phyloP scores from a whole-genome alignment of 2,888 invertebrate genomes.

The Andrena dorsata region DNA sequence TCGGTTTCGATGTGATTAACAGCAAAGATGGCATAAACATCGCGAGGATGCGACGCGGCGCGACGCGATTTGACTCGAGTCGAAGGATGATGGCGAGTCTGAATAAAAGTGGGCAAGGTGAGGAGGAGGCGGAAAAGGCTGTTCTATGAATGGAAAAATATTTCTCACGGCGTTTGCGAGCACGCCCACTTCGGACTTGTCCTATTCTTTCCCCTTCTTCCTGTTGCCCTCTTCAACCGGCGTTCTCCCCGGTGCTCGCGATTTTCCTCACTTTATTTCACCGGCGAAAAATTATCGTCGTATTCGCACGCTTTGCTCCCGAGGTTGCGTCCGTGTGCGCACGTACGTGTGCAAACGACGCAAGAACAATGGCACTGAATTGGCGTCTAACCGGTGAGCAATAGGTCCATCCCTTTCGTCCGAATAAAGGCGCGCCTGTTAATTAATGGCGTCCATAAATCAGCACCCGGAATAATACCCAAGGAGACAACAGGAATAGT shows the following conservation, averaged over 20 bases:
- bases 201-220: constrained; percentile 65
- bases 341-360: constrained; percentile 84
- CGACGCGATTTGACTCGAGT: constrained; percentile 10
- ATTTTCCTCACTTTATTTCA: constrained; percentile 78
- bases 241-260: constrained; percentile 70
- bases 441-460: constrained; percentile 85
- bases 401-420: constrained; percentile 84
- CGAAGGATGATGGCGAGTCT: constrained; percentile 2
- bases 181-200: constrained; percentile 77
- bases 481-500: constrained; percentile 85
- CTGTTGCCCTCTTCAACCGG: constrained; percentile 64
- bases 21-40: background rate
- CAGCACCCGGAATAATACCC: constrained; percentile 84
- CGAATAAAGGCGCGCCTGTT: constrained; percentile 84
- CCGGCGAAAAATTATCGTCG: constrained; percentile 76
- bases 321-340: constrained; percentile 47
- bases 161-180: constrained; percentile 80
- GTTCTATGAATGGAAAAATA: constrained; percentile 81
- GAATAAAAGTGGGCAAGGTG: constrained; percentile 50
- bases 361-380: constrained; percentile 84
- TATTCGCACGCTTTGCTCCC: constrained; percentile 69
- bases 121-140: constrained; percentile 63
- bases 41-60: background rate
- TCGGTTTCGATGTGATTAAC: background rate
- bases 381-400: constrained; percentile 85